Base-by-base conservation (phyloP, 2,888 invertebrate genomes). In the Leucophenga montana region DNA sequence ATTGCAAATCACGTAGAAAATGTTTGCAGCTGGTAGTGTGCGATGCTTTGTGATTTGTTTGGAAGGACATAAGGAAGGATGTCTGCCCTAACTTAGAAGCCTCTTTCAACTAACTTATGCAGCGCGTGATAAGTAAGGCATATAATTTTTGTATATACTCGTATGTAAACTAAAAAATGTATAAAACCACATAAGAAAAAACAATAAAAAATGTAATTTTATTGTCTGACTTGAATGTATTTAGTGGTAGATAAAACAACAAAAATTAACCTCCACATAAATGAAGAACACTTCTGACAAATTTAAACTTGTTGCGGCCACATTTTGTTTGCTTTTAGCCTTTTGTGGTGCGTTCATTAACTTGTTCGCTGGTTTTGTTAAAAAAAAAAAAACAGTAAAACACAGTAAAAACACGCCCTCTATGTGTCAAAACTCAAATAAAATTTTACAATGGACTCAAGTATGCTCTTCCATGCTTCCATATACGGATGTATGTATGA, bases 1-100 rank as follows among this genome's bases (percentile, higher is more conserved):
- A 82, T 78, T 79, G 78, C 78, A 82, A 82, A 85, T 85, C 85
- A 84, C 85, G 85, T 84, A 81, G 74, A 62, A 62, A 46, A 62
- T 46, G 62, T 62, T 11, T 59, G 62, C 18, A n/a, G n/a, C 16
- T 50, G 50, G 16, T 16, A 50, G 50, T 18, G 39, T 8, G 11
- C 8, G 8, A 8, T 8, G 39, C 3, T 39, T 5, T 39, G 39
- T 39, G 39, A 39, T 39, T 39, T 39, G 39, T 11, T 39, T 39
- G 39, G 8, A 33, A 33, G 33, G 8, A 33, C 8, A 8, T 33
- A 33, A 33, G 33, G 4, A 5, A 33, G 8, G 33, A 33, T 5
- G 33, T 33, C 8, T 33, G 3, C 33, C 8, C 8, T 33, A 33
- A 33, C 33, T 33, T 39, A 27, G 27, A 2, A 3, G 39, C 11